Evolutionary conservation across 2,797 vertebrate genomes (phyloP).

Genomic region (Pyrrhura leucotis): DNA sequence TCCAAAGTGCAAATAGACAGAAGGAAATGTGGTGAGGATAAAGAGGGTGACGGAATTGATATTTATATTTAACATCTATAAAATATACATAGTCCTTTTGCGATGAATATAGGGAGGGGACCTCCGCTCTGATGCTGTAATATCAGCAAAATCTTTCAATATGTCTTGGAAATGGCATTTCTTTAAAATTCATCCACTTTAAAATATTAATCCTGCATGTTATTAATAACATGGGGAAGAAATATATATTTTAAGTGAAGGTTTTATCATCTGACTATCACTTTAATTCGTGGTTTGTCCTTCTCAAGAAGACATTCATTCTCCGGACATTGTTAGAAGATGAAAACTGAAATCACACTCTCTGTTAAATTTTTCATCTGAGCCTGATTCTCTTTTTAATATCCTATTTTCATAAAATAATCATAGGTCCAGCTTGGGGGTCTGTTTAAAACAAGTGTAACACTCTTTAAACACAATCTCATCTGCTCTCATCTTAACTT

Average conservation of each 20-base stretch:
- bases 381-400: constrained; percentile 33
- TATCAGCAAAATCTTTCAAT: background rate
- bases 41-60: background rate
- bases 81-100: background rate
- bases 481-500: background rate
- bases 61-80: background rate
- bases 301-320: constrained; percentile 56
- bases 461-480: background rate
- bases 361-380: constrained; percentile 57
- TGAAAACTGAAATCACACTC: constrained; percentile 45
- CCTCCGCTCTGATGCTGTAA: accelerated
- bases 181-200: constrained; percentile 41
- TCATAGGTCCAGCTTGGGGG: constrained; percentile 46
- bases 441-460: constrained; percentile 38
- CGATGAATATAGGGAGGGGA: background rate
- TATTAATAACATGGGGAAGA: constrained; percentile 57
- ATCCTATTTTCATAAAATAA: constrained; percentile 65
- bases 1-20: background rate
- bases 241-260: constrained; percentile 57
- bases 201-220: constrained; percentile 67
- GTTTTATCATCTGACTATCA: constrained; percentile 37
- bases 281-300: constrained; percentile 67
- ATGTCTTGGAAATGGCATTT: constrained; percentile 28
- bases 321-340: constrained; percentile 19
- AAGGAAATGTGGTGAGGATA: background rate